A percentile compares a stretch with the other conserved stretches of the same genome.
phyloP scores from a whole-genome alignment of 2,797 vertebrate genomes.

The Propithecus deckenii region DNA sequence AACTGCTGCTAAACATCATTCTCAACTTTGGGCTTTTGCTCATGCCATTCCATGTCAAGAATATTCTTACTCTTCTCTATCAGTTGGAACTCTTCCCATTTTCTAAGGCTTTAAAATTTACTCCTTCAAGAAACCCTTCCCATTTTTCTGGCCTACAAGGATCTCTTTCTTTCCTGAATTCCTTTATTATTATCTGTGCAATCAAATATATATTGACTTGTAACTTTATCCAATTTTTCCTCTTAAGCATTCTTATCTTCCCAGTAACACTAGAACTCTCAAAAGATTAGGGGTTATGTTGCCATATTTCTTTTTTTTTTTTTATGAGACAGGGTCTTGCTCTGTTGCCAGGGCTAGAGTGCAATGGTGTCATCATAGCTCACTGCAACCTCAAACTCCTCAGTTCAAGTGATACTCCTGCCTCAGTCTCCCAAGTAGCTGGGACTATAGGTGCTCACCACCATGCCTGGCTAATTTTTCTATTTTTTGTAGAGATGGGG shows the following conservation, averaged over 20 bases:
- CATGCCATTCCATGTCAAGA: not conserved
- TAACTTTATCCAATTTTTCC: constrained; percentile 4
- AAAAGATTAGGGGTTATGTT: not conserved
- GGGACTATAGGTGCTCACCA: too few relatives aligned
- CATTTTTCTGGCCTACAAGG: not conserved
- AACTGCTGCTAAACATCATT: not conserved
- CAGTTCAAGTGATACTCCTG: too few relatives aligned
- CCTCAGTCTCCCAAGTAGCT: too few relatives aligned
- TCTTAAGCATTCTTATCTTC: not conserved
- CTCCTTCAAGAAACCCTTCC: not conserved
- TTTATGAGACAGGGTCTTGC: too few relatives aligned
- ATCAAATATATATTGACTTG: constrained; percentile 20
- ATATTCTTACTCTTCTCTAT: constrained; percentile 15
- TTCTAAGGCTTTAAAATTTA: constrained; percentile 45
- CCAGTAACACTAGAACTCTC: not conserved
- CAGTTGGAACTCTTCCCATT: not conserved
- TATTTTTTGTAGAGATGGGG: too few relatives aligned
- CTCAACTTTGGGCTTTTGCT: not conserved
- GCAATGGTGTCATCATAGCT: too few relatives aligned
- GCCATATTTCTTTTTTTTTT: too few relatives aligned
- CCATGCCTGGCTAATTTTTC: too few relatives aligned
- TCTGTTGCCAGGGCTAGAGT: too few relatives aligned
- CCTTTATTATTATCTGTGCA: not conserved
- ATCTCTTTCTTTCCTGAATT: constrained; percentile 29
- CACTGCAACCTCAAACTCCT: too few relatives aligned